Conservation (phyloP, 1,140 invertebrate species). For the Lycorma delicatula region DNA sequence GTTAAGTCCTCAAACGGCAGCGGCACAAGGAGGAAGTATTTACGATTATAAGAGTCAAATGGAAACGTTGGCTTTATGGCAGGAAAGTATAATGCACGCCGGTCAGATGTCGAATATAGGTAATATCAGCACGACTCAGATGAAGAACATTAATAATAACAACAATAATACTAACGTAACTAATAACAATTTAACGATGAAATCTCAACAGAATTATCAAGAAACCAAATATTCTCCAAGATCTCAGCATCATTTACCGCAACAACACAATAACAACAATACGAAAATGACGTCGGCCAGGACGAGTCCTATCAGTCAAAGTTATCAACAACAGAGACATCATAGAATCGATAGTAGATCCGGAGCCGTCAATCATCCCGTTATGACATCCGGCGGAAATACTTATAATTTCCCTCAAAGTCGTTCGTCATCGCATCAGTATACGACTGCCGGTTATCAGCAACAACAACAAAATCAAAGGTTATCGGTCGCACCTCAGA, state of each 20-base stretch:
- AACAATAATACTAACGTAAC: not conserved
- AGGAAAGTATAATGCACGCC: slow-evolving; percentile 44
- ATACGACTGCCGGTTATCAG: slow-evolving; percentile 2
- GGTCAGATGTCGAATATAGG: not conserved
- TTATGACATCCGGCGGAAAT: not conserved
- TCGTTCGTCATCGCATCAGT: not conserved
- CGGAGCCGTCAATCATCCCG: not conserved
- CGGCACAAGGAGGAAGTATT: not conserved
- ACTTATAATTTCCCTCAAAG: not conserved
- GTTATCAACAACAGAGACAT: slow-evolving; percentile 29
- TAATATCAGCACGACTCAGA: not conserved
- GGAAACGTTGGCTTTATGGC: slow-evolving; percentile 53
- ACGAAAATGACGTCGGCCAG: slow-evolving; percentile 34
- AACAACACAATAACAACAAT: not conserved
- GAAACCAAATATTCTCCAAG: slow-evolving; percentile 15
- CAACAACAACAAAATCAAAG: slow-evolving; percentile 13
- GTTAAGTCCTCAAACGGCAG: not conserved
- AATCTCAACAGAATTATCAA: slow-evolving; percentile 11
- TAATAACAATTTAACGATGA: slow-evolving; percentile 15
- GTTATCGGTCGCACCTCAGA: not conserved
- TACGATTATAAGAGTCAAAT: slow-evolving; percentile 48
- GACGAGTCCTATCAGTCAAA: slow-evolving; percentile 40
- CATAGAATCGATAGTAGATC: not conserved
- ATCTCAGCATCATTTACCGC: slow-evolving; percentile 3
- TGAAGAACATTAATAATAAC: not conserved